Evolutionary conservation across 2,113 vertebrate genomes (phyloP).

Genomic region (Heterotis niloticus): DNA sequence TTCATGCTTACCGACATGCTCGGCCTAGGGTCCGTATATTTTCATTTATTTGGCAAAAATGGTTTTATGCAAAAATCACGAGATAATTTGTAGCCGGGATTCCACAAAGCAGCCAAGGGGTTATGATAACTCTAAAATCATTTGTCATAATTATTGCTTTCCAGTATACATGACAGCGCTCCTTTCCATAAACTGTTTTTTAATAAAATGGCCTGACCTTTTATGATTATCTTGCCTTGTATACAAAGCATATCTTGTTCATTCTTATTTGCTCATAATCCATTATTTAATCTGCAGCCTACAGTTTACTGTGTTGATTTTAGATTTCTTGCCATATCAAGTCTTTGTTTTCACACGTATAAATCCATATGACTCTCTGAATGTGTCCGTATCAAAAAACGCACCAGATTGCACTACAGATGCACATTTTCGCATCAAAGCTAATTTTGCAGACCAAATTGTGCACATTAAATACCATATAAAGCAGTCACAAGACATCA

Average conservation of each 20-base stretch:
- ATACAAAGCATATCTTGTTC: not conserved
- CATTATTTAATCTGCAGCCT: conserved; percentile 1
- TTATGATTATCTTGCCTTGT: not conserved
- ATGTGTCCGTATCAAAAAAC: not conserved
- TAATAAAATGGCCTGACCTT: not conserved
- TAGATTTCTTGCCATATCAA: not conserved
- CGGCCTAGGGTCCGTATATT: too few relatives aligned
- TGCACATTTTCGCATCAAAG: not conserved
- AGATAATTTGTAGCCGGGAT: too few relatives aligned
- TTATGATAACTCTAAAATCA: too few relatives aligned
- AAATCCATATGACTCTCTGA: not conserved
- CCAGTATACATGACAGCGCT: not conserved
- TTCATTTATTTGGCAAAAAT: too few relatives aligned
- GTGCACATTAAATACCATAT: not conserved
- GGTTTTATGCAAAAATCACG: too few relatives aligned
- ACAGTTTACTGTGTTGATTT: not conserved
- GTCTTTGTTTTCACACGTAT: not conserved
- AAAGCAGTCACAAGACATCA: not conserved
- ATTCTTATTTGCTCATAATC: not conserved
- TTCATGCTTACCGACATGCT: too few relatives aligned
- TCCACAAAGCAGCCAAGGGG: too few relatives aligned
- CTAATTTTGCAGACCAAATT: not conserved
- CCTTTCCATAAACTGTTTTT: not conserved
- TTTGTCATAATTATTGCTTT: too few relatives aligned
- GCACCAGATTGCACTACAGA: not conserved